A percentile compares a stretch with the other conserved stretches of the same genome.
Conservation (phyloP, 2,113 vertebrate genomes). For the Chitala chitala region DNA sequence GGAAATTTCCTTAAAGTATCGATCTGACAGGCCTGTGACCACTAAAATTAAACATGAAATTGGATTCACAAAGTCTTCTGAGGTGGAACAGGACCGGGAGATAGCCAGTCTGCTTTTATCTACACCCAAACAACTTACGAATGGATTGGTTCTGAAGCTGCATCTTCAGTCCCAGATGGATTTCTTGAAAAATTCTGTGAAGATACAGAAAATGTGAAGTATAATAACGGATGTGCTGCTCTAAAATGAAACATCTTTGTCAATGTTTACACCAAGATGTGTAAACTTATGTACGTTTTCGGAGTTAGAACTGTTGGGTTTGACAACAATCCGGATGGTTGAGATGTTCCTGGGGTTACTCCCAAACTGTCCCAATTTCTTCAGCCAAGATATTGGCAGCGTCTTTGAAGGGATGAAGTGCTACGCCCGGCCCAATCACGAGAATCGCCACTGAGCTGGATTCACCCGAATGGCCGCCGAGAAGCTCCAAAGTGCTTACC, state of each 20-base stretch:
- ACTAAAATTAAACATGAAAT: too few species aligned
- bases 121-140: too few species aligned
- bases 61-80: too few species aligned
- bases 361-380: conserved; percentile 41
- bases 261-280: too few species aligned
- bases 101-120: conserved; percentile 40
- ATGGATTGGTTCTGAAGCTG: conserved; percentile 33
- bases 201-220: too few species aligned
- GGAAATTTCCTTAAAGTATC: too few species aligned
- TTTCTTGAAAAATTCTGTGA: conserved; percentile 41
- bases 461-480: neutral
- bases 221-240: too few species aligned
- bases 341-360: conserved; percentile 27
- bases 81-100: neutral
- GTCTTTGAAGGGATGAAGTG: conserved; percentile 30
- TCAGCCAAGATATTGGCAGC: conserved; percentile 43
- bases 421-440: conserved; percentile 48
- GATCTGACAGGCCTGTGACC: too few species aligned
- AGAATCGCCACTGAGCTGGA: conserved; percentile 44
- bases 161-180: conserved; percentile 29
- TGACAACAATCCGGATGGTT: conserved; percentile 46
- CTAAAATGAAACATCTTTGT: neutral
- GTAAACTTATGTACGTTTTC: too few species aligned
- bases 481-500: conserved; percentile 35
- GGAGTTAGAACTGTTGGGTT: conserved; percentile 35